Conservation (phyloP, 2,888 invertebrate species). For the Alcis repandata region DNA sequence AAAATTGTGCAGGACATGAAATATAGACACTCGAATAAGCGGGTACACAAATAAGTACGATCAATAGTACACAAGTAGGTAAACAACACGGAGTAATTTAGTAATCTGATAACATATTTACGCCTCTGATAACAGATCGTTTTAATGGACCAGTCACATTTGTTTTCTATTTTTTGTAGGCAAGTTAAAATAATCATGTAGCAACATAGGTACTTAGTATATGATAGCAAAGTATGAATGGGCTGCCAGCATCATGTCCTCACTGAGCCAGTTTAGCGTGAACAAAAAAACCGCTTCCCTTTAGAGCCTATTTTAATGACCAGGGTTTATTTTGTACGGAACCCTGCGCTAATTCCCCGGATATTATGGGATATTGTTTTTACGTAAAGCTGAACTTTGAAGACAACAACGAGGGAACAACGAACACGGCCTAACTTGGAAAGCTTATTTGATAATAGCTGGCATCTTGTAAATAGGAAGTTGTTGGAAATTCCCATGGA, state of each 20-base stretch:
- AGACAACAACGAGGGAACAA: constrained; percentile 11
- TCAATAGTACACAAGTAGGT: too few species aligned
- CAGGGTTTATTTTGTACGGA: constrained; percentile 42
- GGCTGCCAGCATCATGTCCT: constrained; percentile 41
- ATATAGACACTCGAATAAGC: too few species aligned
- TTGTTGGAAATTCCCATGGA: constrained; percentile 1
- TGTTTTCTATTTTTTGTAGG: neutral
- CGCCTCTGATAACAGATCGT: too few species aligned
- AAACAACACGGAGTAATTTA: too few species aligned
- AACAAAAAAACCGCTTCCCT: constrained; percentile 55
- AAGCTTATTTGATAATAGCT: neutral
- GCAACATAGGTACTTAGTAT: too few species aligned
- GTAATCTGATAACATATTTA: too few species aligned
- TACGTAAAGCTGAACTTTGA: constrained; percentile 24
- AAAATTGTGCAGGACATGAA: too few species aligned
- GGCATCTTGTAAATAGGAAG: constrained; percentile 4
- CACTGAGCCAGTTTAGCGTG: constrained; percentile 49
- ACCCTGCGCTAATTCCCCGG: constrained; percentile 40
- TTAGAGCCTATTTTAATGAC: constrained; percentile 58
- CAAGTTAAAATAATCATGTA: too few species aligned
- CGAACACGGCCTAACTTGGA: constrained; percentile 3
- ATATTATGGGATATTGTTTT: constrained; percentile 31
- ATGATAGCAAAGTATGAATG: constrained; percentile 20
- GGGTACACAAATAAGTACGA: too few species aligned
- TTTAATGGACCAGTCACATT: too few species aligned